phyloP scores from a whole-genome alignment of 2,888 invertebrate genomes.

The Syrista parreyssii region DNA sequence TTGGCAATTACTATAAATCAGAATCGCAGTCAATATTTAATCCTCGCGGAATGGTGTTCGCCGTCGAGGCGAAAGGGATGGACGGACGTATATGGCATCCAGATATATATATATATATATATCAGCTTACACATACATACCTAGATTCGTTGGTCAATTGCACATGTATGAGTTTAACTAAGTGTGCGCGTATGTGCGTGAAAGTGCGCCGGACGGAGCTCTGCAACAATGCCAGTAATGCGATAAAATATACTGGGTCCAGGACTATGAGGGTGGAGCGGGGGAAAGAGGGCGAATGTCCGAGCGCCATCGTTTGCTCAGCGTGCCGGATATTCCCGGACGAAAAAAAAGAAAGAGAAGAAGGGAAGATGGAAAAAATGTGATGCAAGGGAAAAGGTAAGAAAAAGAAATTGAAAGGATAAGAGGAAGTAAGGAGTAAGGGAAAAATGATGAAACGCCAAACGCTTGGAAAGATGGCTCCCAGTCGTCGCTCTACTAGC shows the following conservation, averaged over 20 bases:
- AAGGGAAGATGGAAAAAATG: conserved; percentile 25
- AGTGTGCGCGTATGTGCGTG: conserved; percentile 18
- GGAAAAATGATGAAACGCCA: conserved; percentile 34
- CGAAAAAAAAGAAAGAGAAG: no score
- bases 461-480: conserved; percentile 13
- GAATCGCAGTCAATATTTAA: conserved; percentile 65
- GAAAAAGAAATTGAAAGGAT: not conserved
- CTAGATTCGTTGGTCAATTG: no score
- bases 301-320: no score
- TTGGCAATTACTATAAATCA: conserved; percentile 65
- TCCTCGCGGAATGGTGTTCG: conserved; percentile 61
- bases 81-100: conserved; percentile 20
- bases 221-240: conserved; percentile 61
- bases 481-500: no score
- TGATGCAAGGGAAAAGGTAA: not conserved
- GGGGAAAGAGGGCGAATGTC: conserved; percentile 17
- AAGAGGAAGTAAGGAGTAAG: conserved; percentile 2
- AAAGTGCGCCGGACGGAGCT: conserved; percentile 35
- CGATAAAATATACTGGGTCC: conserved; percentile 58
- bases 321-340: no score
- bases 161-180: not conserved
- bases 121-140: no score
- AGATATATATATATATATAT: not conserved
- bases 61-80: conserved; percentile 44
- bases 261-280: conserved; percentile 27